A percentile compares a stretch with the other conserved stretches of the same genome.
These are phyloP conservation scores for Geodia barretti DNA, from an alignment of 37 sponge, comb jelly and placozoan species.

Conservation along the genomic window DNA sequence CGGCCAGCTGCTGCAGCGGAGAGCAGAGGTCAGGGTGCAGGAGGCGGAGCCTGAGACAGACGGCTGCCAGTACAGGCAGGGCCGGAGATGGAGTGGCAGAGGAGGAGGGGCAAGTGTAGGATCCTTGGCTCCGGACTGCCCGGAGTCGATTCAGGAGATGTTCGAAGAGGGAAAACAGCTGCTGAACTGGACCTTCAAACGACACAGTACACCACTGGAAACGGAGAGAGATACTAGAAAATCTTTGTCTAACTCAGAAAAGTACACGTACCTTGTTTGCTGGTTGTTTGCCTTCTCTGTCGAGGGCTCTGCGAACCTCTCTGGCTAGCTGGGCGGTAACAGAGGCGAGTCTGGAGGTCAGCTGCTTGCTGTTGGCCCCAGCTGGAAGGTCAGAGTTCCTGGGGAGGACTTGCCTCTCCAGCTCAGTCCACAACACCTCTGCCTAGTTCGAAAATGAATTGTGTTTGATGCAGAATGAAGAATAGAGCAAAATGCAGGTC, in stretches of 20 bases:
- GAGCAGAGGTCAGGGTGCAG: constrained; percentile 21
- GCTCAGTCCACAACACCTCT: background rate
- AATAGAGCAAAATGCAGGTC: too few species aligned
- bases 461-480: too few species aligned
- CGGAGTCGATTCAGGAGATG: constrained; percentile 14
- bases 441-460: too few species aligned
- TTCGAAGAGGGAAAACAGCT: constrained; percentile 28
- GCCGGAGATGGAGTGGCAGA: background rate
- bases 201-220: constrained; percentile 26
- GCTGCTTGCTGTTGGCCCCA: background rate
- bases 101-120: background rate
- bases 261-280: background rate
- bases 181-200: constrained; percentile 19
- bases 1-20: constrained; percentile 12
- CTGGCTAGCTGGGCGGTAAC: background rate
- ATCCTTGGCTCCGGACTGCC: background rate
- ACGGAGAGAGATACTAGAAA: too few species aligned
- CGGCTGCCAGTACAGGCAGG: constrained; percentile 21
- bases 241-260: too few species aligned
- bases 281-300: background rate
- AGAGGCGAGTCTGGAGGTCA: background rate
- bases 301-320: background rate
- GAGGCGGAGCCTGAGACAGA: constrained; percentile 27
- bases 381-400: background rate
- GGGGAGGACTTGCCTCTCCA: background rate